Base-by-base conservation (phyloP, 2,797 vertebrate species). In the Gallinago nigripennis region DNA sequence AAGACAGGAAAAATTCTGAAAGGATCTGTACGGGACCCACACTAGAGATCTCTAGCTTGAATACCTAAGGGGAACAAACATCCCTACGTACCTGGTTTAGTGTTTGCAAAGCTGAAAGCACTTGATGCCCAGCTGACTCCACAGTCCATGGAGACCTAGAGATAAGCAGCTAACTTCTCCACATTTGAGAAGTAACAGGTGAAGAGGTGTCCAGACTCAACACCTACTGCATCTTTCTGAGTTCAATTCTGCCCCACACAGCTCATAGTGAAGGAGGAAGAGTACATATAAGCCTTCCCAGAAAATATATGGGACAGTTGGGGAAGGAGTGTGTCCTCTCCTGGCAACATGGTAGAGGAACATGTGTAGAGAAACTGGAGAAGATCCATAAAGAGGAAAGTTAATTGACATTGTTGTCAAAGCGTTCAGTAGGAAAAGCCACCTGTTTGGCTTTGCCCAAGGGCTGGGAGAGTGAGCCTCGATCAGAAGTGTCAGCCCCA, bases 21-120 rank as follows among this genome's bases (percentile, higher is more conserved):
- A 95, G 48, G 54, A 64, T 78, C 41, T 6, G 4, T 51, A 21
- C 3, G 69, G 60, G 63, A 69, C 39, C 30, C 28, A 27, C 56
- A 93, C 43, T 37, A 87, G 83, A 86, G 60, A 71, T 77, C 80
- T 96, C 95, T 87, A 94, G 64, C 68, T 91, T 92, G 80, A 93
- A 45, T 88, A 71, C 13, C 58, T 81, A 48, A 82, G 64, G 89
- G 73, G 86, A 77, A 43, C 25, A 80, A 37, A 66, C n/a, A 94
- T 85, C 27, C 54, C 33, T 39, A 89, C 61, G 51, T 65, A 95
- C 46, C 35, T 63, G 61, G 60, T 58, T 84, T 95, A 69, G 64
- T 92, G 78, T 95, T 95, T 90, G 84, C 78, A 96, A 96, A 91
- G 87, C 87, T 92, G 76, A 91, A 81, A 82, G 86, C 77, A 97